Conservation (phyloP, 2,888 invertebrate species). For the Zaprionus bogoriensis region DNA sequence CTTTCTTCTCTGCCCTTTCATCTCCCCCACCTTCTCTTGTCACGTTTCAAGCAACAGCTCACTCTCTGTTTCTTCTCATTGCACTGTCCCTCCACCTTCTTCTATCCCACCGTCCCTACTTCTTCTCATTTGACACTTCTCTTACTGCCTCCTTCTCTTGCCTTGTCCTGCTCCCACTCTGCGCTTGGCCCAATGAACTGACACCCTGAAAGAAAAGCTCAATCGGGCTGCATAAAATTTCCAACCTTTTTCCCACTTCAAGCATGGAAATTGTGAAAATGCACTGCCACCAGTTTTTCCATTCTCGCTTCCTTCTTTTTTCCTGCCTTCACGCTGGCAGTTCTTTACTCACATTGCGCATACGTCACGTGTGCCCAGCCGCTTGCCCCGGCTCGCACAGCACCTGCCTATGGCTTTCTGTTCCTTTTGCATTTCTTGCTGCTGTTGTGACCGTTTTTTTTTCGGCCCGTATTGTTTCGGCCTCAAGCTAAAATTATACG, state of each 20-base stretch:
- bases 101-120: too few relatives aligned
- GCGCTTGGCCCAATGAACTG: too few relatives aligned
- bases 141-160: too few relatives aligned
- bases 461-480: slow-evolving; percentile 64
- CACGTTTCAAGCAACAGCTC: too few relatives aligned
- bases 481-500: slow-evolving; percentile 76
- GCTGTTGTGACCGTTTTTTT: slow-evolving; percentile 10
- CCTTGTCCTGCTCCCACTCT: too few relatives aligned
- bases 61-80: too few relatives aligned
- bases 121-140: too few relatives aligned
- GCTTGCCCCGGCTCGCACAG: not conserved
- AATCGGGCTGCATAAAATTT: slow-evolving; percentile 25
- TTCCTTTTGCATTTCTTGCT: slow-evolving; percentile 30
- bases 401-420: slow-evolving; percentile 3
- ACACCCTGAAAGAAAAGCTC: not conserved
- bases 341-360: slow-evolving; percentile 54
- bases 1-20: too few relatives aligned
- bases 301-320: slow-evolving; percentile 6
- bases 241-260: slow-evolving; percentile 32
- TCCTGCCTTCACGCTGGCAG: not conserved
- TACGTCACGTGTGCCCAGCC: slow-evolving; percentile 58
- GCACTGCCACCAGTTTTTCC: slow-evolving; percentile 28
- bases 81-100: not conserved
- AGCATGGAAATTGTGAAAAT: slow-evolving; percentile 31
- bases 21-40: too few relatives aligned